These are phyloP conservation scores for Maniola hyperantus DNA, from an alignment of 2,888 invertebrate species.

Conservation along the genomic window DNA sequence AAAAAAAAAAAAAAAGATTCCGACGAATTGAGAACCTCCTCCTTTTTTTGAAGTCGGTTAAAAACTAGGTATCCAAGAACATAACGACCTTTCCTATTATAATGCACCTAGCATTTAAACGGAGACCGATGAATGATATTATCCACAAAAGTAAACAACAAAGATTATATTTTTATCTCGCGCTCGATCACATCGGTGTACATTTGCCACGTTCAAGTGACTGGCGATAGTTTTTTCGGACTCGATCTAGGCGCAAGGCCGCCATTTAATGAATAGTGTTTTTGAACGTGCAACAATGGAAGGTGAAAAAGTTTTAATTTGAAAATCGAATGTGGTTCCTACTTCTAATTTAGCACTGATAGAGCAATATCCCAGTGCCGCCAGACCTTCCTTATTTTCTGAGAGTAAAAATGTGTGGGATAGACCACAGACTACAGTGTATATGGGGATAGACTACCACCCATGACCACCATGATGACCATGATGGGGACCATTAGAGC, in stretches of 20 bases:
- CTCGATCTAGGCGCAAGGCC: slow-evolving; percentile 31
- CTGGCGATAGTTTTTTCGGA: slow-evolving; percentile 38
- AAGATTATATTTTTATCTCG: slow-evolving; percentile 29
- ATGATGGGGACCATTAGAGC: too few relatives aligned
- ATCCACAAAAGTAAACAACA: slow-evolving; percentile 34
- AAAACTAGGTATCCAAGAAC: not conserved
- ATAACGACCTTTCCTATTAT: slow-evolving; percentile 21
- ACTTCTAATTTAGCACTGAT: not conserved
- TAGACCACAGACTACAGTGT: too few relatives aligned
- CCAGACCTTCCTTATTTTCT: too few relatives aligned
- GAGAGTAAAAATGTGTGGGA: too few relatives aligned
- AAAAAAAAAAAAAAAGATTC: too few relatives aligned
- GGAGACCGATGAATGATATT: not conserved
- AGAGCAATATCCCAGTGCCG: too few relatives aligned
- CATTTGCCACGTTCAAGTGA: slow-evolving; percentile 39
- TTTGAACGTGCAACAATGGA: slow-evolving; percentile 27
- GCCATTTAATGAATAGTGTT: slow-evolving; percentile 25
- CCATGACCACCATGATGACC: too few relatives aligned
- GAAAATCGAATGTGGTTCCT: slow-evolving; percentile 4
- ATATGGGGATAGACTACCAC: too few relatives aligned
- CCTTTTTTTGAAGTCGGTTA: too few relatives aligned
- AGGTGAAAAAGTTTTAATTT: slow-evolving; percentile 14
- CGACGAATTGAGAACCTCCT: too few relatives aligned
- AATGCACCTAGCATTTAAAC: slow-evolving; percentile 13
- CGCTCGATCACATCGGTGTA: slow-evolving; percentile 12